phyloP scores from a whole-genome alignment of 2,888 invertebrate species.

The Opisthograptis luteolata region DNA sequence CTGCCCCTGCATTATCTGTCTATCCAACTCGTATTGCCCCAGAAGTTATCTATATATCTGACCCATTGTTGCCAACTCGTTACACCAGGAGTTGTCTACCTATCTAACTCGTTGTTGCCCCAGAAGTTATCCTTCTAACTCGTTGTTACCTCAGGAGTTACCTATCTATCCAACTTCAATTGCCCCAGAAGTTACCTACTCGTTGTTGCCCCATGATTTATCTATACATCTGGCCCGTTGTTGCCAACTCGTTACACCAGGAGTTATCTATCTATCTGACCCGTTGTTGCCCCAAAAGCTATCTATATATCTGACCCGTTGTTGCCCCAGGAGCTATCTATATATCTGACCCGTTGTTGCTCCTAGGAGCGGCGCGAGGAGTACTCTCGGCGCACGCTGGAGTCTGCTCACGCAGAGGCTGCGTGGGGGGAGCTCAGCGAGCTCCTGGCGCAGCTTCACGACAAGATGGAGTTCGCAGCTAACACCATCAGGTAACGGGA shows the following conservation, averaged over 20 bases:
- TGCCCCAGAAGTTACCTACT: too few relatives aligned
- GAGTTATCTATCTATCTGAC: too few relatives aligned
- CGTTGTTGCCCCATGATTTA: too few relatives aligned
- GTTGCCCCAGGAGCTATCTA: conserved; percentile 85
- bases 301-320: background rate
- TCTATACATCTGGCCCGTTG: too few relatives aligned
- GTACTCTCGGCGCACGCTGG: conserved; percentile 89
- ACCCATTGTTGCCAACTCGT: too few relatives aligned
- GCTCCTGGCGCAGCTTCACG: conserved; percentile 93
- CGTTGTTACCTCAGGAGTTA: too few relatives aligned
- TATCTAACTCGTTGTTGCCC: background rate
- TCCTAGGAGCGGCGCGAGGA: conserved; percentile 88
- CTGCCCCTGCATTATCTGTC: too few relatives aligned
- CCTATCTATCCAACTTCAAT: background rate
- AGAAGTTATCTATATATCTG: too few relatives aligned
- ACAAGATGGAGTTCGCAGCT: conserved; percentile 89
- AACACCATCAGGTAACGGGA: conserved; percentile 22
- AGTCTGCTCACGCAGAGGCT: conserved; percentile 92
- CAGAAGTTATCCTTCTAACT: too few relatives aligned
- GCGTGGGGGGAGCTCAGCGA: conserved; percentile 95
- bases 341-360: background rate
- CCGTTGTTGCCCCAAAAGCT: too few relatives aligned
- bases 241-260: too few relatives aligned
- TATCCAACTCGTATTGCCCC: background rate
- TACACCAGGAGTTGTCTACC: too few relatives aligned